phyloP scores from a whole-genome alignment of 2,113 vertebrate species.

The Epinephelus lanceolatus region DNA sequence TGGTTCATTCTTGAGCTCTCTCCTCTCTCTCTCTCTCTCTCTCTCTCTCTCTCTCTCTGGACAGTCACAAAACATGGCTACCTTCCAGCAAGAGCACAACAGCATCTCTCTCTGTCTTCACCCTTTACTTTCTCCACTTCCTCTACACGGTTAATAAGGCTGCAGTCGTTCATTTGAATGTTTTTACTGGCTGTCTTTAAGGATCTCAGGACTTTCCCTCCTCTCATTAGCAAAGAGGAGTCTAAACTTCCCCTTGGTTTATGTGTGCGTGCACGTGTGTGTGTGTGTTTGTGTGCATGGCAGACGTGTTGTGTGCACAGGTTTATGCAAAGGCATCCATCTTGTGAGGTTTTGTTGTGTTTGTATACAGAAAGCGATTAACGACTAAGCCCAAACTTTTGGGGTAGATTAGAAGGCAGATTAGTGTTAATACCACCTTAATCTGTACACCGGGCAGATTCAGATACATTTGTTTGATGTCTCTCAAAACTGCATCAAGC shows the following conservation, averaged over 20 bases:
- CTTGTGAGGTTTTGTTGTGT: slow-evolving; percentile 39
- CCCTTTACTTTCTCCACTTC: slow-evolving; percentile 8
- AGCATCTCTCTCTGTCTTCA: neutral
- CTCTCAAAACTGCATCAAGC: slow-evolving; percentile 24
- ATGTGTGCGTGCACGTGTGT: neutral
- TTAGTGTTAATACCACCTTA: slow-evolving; percentile 39
- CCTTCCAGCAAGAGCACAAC: slow-evolving; percentile 1
- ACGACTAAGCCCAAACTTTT: slow-evolving; percentile 35
- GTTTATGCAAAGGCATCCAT: slow-evolving; percentile 8
- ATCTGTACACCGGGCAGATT: slow-evolving; percentile 27
- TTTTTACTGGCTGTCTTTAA: slow-evolving; percentile 38
- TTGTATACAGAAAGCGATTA: slow-evolving; percentile 38
- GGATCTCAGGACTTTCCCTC: slow-evolving; percentile 22
- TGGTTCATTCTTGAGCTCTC: neutral
- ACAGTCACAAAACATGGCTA: slow-evolving; percentile 9
- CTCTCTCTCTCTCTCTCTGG: neutral
- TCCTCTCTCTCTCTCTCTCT: neutral
- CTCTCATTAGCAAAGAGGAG: slow-evolving; percentile 23
- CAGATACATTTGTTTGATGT: slow-evolving; percentile 24
- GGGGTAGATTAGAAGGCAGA: slow-evolving; percentile 46
- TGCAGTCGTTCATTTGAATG: slow-evolving; percentile 34
- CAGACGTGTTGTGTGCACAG: neutral
- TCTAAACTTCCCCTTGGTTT: neutral
- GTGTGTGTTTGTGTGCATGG: neutral
- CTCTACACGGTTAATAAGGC: slow-evolving; percentile 13